A percentile compares a stretch with the other conserved stretches of the same genome.
These are phyloP conservation scores for Drosophila nannoptera DNA, from an alignment of 1,140 invertebrate genomes.

Conservation along the genomic window DNA sequence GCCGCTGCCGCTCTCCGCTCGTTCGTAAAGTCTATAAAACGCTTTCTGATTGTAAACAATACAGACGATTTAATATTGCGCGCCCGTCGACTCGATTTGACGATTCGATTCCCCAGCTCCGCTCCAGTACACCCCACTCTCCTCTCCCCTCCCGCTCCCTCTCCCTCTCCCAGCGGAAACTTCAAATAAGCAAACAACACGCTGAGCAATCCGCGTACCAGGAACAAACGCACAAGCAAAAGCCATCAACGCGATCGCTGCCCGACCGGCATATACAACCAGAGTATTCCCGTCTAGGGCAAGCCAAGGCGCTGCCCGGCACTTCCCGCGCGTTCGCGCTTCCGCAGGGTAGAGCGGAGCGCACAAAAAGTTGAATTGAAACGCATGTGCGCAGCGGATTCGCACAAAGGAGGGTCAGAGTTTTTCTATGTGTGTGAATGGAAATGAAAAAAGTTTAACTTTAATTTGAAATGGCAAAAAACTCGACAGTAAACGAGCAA, in stretches of 20 bases:
- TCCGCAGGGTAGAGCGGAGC: not conserved
- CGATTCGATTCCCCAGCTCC: constrained; percentile 33
- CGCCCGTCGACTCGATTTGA: constrained; percentile 45
- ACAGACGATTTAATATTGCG: constrained; percentile 75
- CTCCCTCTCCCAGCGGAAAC: constrained; percentile 69
- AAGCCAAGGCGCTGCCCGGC: no score
- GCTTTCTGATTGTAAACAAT: constrained; percentile 77
- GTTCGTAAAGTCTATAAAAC: constrained; percentile 74
- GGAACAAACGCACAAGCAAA: constrained; percentile 42
- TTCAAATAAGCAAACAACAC: constrained; percentile 75
- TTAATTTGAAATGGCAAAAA: constrained; percentile 74
- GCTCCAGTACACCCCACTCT: no score
- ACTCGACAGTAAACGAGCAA: constrained; percentile 39
- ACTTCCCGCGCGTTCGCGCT: not conserved
- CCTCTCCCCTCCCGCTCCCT: not conserved
- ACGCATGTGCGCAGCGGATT: constrained; percentile 68
- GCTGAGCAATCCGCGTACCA: constrained; percentile 69
- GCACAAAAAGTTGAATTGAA: constrained; percentile 67
- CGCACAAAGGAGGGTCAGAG: constrained; percentile 33
- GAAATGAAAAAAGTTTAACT: constrained; percentile 76
- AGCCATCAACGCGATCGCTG: no score
- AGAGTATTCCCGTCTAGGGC: no score
- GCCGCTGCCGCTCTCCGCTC: constrained; percentile 32
- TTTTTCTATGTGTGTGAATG: constrained; percentile 61
- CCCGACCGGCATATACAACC: not conserved